Conservation (phyloP, 2,888 invertebrate species). For the Caenorhabditis virilis region DNA sequence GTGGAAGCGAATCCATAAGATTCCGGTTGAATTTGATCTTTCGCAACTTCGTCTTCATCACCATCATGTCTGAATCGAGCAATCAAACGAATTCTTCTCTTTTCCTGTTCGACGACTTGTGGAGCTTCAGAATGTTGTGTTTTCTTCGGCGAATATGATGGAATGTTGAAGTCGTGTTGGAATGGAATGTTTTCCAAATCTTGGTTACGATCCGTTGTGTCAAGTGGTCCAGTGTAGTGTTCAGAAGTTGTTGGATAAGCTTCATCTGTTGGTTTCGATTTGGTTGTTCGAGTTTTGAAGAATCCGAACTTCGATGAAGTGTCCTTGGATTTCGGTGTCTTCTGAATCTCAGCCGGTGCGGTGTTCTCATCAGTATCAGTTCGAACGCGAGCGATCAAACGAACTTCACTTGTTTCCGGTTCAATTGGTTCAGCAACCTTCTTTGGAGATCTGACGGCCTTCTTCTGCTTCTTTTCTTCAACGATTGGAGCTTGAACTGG, state of each 20-base stretch:
- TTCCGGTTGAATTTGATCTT: too few species aligned
- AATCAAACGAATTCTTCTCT: slow-evolving; percentile 1
- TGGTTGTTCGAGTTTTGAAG: too few species aligned
- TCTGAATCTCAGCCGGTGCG: neutral
- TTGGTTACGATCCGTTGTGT: slow-evolving; percentile 9
- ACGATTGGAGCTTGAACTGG: too few species aligned
- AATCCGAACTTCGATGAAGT: slow-evolving; percentile 4
- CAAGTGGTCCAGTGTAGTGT: slow-evolving; percentile 23
- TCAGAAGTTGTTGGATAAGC: slow-evolving; percentile 12
- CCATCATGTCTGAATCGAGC: slow-evolving; percentile 10
- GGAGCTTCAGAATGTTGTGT: neutral
- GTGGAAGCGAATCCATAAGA: slow-evolving; percentile 3
- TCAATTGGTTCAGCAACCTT: slow-evolving; percentile 14
- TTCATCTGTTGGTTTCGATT: neutral
- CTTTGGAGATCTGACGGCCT: slow-evolving; percentile 23
- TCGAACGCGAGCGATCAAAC: slow-evolving; percentile 26
- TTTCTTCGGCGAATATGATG: slow-evolving; percentile 1
- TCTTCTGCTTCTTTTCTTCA: too few species aligned
- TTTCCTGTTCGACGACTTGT: neutral
- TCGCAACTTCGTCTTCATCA: slow-evolving; percentile 16
- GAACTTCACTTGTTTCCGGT: slow-evolving; percentile 22
- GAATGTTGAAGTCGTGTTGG: neutral
- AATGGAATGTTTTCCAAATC: slow-evolving; percentile 29
- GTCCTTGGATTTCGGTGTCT: neutral
- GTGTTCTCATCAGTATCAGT: slow-evolving; percentile 2